phyloP scores from a whole-genome alignment of 1,140 invertebrate genomes.

The Drosophila leontia region DNA sequence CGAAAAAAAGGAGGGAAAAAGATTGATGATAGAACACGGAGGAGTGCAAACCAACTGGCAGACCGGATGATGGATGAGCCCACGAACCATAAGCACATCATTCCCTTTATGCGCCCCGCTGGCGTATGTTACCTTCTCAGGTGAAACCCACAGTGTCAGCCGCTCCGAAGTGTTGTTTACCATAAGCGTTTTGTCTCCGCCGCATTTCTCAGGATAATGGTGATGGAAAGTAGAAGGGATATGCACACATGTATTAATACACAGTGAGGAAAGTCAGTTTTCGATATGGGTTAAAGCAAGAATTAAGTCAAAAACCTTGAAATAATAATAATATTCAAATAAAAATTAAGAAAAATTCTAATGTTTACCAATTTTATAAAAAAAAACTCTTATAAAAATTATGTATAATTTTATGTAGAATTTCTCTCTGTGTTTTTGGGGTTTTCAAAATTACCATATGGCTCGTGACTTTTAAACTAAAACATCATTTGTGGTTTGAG shows the following conservation, averaged over 20 bases:
- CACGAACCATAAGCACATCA: conserved; percentile 51
- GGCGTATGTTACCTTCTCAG: conserved; percentile 35
- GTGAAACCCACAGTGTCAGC: conserved; percentile 54
- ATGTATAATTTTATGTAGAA: no score
- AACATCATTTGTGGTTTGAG: background rate
- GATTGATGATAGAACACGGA: conserved; percentile 69
- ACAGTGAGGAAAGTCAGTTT: background rate
- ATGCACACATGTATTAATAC: background rate
- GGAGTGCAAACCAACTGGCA: conserved; percentile 65
- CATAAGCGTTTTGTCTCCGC: conserved; percentile 41
- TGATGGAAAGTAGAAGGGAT: background rate
- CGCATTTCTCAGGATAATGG: conserved; percentile 2
- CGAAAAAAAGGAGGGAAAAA: conserved; percentile 40
- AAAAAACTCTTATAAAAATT: no score
- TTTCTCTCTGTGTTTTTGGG: background rate
- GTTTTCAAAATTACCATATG: no score
- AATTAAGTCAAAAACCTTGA: background rate
- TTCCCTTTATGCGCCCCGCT: background rate
- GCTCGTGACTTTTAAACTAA: conserved; percentile 7
- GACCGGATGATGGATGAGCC: conserved; percentile 71
- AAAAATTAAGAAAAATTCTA: no score
- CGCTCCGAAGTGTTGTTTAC: conserved; percentile 66
- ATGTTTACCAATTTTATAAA: no score
- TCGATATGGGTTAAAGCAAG: background rate
- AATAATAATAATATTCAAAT: background rate